phyloP scores from a whole-genome alignment of 2,888 invertebrate genomes.

The Mesodorylaimus sp. region DNA sequence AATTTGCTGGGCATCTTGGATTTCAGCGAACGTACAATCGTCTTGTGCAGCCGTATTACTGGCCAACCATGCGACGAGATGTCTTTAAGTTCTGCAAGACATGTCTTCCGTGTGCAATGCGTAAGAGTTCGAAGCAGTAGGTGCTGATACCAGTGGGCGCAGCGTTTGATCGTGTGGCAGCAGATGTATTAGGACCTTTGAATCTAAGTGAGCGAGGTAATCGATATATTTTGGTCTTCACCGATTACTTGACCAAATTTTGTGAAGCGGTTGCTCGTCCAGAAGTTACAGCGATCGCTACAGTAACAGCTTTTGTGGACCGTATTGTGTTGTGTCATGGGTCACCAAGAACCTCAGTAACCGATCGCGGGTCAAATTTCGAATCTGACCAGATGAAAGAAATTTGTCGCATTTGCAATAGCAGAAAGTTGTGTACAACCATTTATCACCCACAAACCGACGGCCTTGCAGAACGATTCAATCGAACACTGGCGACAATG shows the following conservation, averaged over 20 bases:
- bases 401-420: constrained; percentile 10
- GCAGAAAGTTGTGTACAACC: constrained; percentile 8
- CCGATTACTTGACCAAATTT: constrained; percentile 14
- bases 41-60: constrained; percentile 10
- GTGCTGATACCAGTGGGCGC: background rate
- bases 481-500: constrained; percentile 14
- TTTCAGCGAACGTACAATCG: constrained; percentile 6
- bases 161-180: background rate
- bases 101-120: no score
- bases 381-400: constrained; percentile 10
- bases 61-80: constrained; percentile 11
- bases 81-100: constrained; percentile 1
- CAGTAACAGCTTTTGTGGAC: constrained; percentile 16
- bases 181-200: constrained; percentile 13
- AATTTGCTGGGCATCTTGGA: constrained; percentile 11
- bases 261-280: constrained; percentile 18
- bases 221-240: constrained; percentile 15
- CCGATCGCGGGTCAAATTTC: constrained; percentile 16
- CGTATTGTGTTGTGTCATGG: constrained; percentile 13
- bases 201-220: constrained; percentile 11
- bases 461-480: constrained; percentile 16
- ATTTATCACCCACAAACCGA: constrained; percentile 14
- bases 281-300: constrained; percentile 19
- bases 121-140: constrained; percentile 1
- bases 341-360: constrained; percentile 13